Base-by-base conservation (phyloP, 2,797 vertebrate species). In the Platalea minor region DNA sequence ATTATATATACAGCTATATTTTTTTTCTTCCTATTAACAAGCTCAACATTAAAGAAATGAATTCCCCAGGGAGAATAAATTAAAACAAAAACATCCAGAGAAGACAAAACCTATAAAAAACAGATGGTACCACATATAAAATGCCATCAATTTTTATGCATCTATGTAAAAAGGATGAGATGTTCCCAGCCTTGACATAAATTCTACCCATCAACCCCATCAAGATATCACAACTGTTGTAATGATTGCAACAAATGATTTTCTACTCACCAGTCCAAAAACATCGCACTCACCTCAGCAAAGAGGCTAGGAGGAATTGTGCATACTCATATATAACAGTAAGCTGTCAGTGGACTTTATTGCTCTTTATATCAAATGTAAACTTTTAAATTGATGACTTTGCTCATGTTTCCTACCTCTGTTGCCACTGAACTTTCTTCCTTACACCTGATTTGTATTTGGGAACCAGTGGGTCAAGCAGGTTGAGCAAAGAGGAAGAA, bases 51-150 rank as follows among this genome's bases (percentile, higher is more conserved):
- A 94, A 95, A 96, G 41, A 93, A 89, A 87, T 59, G 2, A 80
- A 70, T 93, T 94, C 61, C 50, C 12, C 33, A 57, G 8, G 46
- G 78, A 87, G 57, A 91, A 88, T 91, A 95, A 94, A 95, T 93
- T 93, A 85, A 87, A 92, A 56, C 18, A 83, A 73, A 96, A 95
- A 80, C 43, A 91, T 41, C 63, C 20, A 88, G 56, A 37, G 37
- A 96, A 96, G 79, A 91, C 35, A 96, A 92, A 94, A 33, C 8
- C 23, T 68, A 59, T 51, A 81, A 94, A 96, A 96, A 89, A 15
- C 88, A 96, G 92, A 94, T 93, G 91, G 75, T 63, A 74, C 33
- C 35, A 73, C 33, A 72, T 35, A 83, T 83, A 92, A 97, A 94
- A 67, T 74, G 41, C 46, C 88, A 82, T 88, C 37, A 88, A 7